Evolutionary conservation across 30 jellyfish, hydroid and myxozoan genomes (phyloP).

Genomic region (Aurelia aurita): DNA sequence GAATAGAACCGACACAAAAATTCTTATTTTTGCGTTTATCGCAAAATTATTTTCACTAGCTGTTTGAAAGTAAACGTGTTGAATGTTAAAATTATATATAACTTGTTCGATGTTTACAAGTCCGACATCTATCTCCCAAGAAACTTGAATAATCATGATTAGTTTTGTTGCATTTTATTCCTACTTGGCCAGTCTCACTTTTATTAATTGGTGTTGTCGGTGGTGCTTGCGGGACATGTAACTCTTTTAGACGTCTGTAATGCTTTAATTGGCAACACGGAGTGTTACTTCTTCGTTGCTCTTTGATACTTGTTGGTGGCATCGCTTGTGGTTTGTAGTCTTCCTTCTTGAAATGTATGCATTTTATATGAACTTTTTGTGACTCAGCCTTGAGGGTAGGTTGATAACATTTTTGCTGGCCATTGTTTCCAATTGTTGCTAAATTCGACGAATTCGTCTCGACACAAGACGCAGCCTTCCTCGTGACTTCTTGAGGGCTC

Average conservation of each 20-base stretch:
- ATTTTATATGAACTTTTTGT: not conserved
- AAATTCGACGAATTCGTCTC: not conserved
- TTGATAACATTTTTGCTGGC: too few species aligned
- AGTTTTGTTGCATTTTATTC: not conserved
- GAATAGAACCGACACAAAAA: too few species aligned
- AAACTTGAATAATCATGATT: not conserved
- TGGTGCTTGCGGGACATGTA: slow-evolving; percentile 43
- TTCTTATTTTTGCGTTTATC: too few species aligned
- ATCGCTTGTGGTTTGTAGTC: not conserved
- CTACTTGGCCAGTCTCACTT: not conserved
- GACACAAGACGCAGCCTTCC: not conserved
- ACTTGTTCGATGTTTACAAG: too few species aligned
- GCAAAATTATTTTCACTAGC: too few species aligned
- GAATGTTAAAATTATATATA: too few species aligned
- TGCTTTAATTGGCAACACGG: not conserved
- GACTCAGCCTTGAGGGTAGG: not conserved
- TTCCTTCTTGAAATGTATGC: slow-evolving; percentile 15
- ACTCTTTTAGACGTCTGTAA: not conserved
- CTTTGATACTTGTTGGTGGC: not conserved
- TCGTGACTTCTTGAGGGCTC: not conserved
- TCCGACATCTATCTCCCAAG: too few species aligned
- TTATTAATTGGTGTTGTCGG: slow-evolving; percentile 46
- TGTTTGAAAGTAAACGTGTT: too few species aligned
- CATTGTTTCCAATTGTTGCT: not conserved
- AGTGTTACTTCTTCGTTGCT: not conserved